Evolutionary conservation across 2,888 invertebrate species (phyloP), one percentile per base, ranked within the genome.

Genomic region (Bellardia bayeri): DNA sequence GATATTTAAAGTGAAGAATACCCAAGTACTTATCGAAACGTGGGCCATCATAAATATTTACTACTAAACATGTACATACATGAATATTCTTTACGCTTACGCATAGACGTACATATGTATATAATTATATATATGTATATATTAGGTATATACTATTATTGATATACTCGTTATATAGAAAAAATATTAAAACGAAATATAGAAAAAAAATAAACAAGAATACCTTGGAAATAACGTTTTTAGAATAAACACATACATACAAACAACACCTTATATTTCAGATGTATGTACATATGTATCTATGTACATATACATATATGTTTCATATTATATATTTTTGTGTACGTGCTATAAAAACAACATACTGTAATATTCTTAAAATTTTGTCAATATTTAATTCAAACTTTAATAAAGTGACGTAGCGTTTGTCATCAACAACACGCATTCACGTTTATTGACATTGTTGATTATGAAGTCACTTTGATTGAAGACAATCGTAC

Each of bases 161-260:
- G n/a, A n/a, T n/a, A n/a, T n/a, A n/a, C n/a, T n/a, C n/a, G n/a
- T n/a, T n/a, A 11, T 30, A 33, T 61, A 61, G 1, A 40, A 42
- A 45, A 16, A 5, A 51, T 51, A 23, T 58, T 58, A 82, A 42
- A 61, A 54, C 14, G 3, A 42, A 61, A 40, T 8, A 68, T 68
- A 58, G 49, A 58, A 63, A 51, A 63, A 61, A 63, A 75, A 16
- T 68, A 68, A 79, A 87, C 75, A 80, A 89, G 89, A 89, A 89
- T 88, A 74, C 91, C 89, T 88, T 87, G 89, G 85, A 87, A 76
- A 88, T 87, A 85, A 87, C 88, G 86, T 87, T 89, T 89, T 85
- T 87, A 89, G 85, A 89, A 89, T 88, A 61, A 86, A 87, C 54
- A 71, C 56, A 75, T 56, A 56, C 11, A 45, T 16, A 45, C 23